Base-by-base conservation (phyloP, 2,888 invertebrate genomes). In the Helicoverpa assulta region DNA sequence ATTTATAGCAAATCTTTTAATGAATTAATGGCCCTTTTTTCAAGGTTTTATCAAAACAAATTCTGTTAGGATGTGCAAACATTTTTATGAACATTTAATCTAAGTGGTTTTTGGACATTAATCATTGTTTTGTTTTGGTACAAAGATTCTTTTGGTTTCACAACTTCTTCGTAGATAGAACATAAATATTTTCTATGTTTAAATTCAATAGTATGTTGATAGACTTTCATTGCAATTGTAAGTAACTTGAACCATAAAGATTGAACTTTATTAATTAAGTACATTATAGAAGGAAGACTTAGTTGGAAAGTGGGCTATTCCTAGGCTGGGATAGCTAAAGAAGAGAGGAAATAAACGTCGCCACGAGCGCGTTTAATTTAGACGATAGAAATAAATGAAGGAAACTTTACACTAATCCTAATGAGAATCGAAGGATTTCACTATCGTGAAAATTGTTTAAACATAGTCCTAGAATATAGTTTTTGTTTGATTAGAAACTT, bases 211-310 rank as follows among this genome's bases (percentile, higher is more conserved):
- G 4, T 76, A 73, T 76, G 65, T 66, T 73, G 62, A 69, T 69
- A 69, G 68, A 66, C 65, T 57, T 56, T 76, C 62, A 69, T 76
- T 73, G 65, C 53, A 76, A 76, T 76, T 69, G 73, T 76, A 76
- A 76, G 73, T 76, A 76, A 76, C 77, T 73, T 62, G 73, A 76
- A 65, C 65, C 62, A 26, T 63, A 65, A 60, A 73, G 69, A 73
- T 62, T 77, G 62, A 77, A 73, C 76, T 76, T 77, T 76, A 77
- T 77, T 77, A 77, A 76, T 77, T 69, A 26, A 26, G 26, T 26
- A 73, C 59, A 69, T 76, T 76, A 77, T 53, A 26, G 33, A 69
- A 59, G 72, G 76, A 53, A n/a, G 61, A 73, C 65, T 69, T 56
- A 77, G 76, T 76, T 76, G 54, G 61, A 40, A 77, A 73, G 65